phyloP scores from a whole-genome alignment of 2,797 vertebrate species.

The Pseudotriccus pelzelni region DNA sequence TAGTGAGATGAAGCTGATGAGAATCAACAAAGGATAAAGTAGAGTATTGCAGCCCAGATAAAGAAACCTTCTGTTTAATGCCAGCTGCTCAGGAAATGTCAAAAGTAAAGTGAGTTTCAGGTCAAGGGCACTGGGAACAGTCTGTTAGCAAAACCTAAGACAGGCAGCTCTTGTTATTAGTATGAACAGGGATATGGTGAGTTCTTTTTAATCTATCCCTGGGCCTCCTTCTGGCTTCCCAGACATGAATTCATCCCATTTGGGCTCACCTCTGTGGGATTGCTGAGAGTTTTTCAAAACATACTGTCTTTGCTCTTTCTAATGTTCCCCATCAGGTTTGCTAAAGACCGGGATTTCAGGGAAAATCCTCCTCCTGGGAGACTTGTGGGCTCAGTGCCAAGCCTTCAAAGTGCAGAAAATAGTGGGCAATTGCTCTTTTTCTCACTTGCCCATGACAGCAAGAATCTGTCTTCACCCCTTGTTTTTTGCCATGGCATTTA shows the following conservation, averaged over 20 bases:
- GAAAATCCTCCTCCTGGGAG: slow-evolving; percentile 31
- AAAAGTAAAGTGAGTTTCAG: slow-evolving; percentile 63
- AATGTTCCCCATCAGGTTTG: neutral
- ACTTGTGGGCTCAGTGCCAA: neutral
- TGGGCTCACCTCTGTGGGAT: slow-evolving; percentile 24
- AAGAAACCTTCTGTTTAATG: slow-evolving; percentile 67
- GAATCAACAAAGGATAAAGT: slow-evolving; percentile 66
- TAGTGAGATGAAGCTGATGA: slow-evolving; percentile 61
- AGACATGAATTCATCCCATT: neutral
- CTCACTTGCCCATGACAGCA: neutral
- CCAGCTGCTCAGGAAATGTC: slow-evolving; percentile 65
- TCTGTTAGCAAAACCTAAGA: slow-evolving; percentile 51
- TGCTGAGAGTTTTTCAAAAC: slow-evolving; percentile 31
- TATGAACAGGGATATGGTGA: slow-evolving; percentile 51
- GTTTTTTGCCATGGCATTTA: neutral
- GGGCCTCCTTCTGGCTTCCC: neutral
- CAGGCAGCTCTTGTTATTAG: slow-evolving; percentile 48
- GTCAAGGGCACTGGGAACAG: slow-evolving; percentile 62
- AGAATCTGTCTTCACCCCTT: neutral
- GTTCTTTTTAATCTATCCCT: slow-evolving; percentile 44
- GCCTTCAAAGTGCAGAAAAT: neutral
- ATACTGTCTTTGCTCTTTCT: neutral
- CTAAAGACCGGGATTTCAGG: slow-evolving; percentile 23
- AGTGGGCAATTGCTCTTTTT: neutral
- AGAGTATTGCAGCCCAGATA: slow-evolving; percentile 29